phyloP scores from a whole-genome alignment of 2,888 invertebrate species.

The Melanchra persicariae region DNA sequence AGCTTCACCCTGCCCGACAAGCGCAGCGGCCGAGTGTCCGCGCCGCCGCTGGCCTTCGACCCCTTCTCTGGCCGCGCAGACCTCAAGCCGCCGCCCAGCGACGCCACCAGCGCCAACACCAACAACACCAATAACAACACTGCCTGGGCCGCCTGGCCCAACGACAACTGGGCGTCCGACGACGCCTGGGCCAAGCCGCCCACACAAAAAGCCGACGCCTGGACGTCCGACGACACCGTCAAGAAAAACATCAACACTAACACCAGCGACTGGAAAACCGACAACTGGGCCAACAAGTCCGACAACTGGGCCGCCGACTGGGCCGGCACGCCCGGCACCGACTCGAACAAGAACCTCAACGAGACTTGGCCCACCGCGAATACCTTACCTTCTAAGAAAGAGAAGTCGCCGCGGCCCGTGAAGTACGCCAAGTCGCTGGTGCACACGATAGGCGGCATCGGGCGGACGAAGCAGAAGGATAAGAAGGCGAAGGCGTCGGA shows the following conservation, averaged over 20 bases:
- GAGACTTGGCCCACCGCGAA: slow-evolving; percentile 85
- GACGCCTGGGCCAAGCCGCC: slow-evolving; percentile 89
- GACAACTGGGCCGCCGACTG: slow-evolving; percentile 83
- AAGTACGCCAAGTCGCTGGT: slow-evolving; percentile 86
- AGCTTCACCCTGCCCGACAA: slow-evolving; percentile 75
- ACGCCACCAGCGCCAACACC: slow-evolving; percentile 22
- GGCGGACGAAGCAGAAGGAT: slow-evolving; percentile 79
- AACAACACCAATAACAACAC: slow-evolving; percentile 45
- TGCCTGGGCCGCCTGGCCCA: slow-evolving; percentile 75
- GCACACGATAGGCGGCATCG: slow-evolving; percentile 88
- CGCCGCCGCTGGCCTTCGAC: slow-evolving; percentile 81
- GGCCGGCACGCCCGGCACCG: slow-evolving; percentile 70
- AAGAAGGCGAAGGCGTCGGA: slow-evolving; percentile 79
- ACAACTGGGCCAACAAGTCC: slow-evolving; percentile 78
- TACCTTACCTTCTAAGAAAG: slow-evolving; percentile 86
- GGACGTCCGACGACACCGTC: slow-evolving; percentile 65
- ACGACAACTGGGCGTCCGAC: slow-evolving; percentile 84
- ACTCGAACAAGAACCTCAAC: slow-evolving; percentile 82
- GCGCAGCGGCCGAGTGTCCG: slow-evolving; percentile 85
- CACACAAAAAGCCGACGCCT: slow-evolving; percentile 64
- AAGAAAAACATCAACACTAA: slow-evolving; percentile 65
- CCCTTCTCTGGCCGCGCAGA: slow-evolving; percentile 73
- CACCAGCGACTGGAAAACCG: slow-evolving; percentile 78
- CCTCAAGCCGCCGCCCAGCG: slow-evolving; percentile 31
- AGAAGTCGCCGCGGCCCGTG: slow-evolving; percentile 88